Base-by-base conservation (phyloP, 2,888 invertebrate species). In the Tromatobia lineatoria region DNA sequence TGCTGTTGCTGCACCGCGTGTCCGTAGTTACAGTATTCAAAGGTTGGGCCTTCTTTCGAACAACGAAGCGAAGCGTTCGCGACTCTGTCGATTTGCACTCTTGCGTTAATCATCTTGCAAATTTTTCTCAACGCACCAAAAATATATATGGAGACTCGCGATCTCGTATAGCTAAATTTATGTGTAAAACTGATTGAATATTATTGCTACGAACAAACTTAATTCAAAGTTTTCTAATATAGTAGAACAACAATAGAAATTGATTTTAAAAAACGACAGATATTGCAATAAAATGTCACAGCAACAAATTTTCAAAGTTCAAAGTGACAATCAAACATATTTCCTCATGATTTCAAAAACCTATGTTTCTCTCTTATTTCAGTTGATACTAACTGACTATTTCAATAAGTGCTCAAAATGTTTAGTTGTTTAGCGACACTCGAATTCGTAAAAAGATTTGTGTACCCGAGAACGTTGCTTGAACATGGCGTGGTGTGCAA, bases 401-500 rank as follows among this genome's bases (percentile, higher is more conserved):
- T 42, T 11, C 42, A 13, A 7, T 13, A 42, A n/a, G 10, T 42
- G 11, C 3, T 13, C 7, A 13, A 42, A 10, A 3, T 10, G 4
- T 42, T 3, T 1, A 42, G 13, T 34, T 3, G 45, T 54, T 38
- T 6, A 11, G 54, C 8, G n/a, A 18, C n/a, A 10, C 29, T 29
- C n/a, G 38, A 61, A 25, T 50, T 13, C 13, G 57, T 38, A 8
- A 34, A 64, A 3, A 34, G 3, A 50, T 70, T 54, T 18, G 6
- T 50, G 52, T 86, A 86, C 86, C 86, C 77, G 38, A 74, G 57
- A 42, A 80, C 47, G 67, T 80, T 80, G 73, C 73, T 82, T 15
- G 91, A 79, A 45, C 90, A 91, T 25, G 90, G 85, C 23, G 71
- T 61, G 38, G 79, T 50, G 45, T 83, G 83, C 15, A 87, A 67